A percentile compares a stretch with the other conserved stretches of the same genome.
These are phyloP conservation scores for Zaprionus vittiger DNA, from an alignment of 1,140 invertebrate species.

Conservation along the genomic window DNA sequence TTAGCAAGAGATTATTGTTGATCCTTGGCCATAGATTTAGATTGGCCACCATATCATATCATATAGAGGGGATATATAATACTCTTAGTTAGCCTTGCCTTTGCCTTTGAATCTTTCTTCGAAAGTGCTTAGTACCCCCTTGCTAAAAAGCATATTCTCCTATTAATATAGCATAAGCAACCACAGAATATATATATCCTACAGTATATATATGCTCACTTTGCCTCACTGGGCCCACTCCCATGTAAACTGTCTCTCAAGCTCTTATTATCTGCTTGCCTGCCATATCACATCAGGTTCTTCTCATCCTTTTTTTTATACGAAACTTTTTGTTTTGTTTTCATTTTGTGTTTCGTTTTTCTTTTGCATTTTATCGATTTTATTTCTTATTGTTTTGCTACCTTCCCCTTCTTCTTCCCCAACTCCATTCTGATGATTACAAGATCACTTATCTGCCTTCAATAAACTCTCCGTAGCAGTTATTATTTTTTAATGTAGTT, in stretches of 20 bases:
- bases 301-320: background rate
- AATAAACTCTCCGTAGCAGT: slow-evolving; percentile 77
- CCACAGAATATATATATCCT: too few relatives aligned
- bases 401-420: slow-evolving; percentile 5
- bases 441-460: slow-evolving; percentile 81
- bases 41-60: too few relatives aligned
- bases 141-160: background rate
- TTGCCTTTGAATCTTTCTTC: background rate
- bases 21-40: background rate
- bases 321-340: slow-evolving; percentile 64
- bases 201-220: too few relatives aligned
- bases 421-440: slow-evolving; percentile 61
- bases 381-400: slow-evolving; percentile 77
- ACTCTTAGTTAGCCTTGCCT: too few relatives aligned
- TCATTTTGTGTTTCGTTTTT: slow-evolving; percentile 29
- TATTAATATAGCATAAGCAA: too few relatives aligned
- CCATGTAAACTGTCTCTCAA: background rate
- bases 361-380: slow-evolving; percentile 63
- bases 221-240: too few relatives aligned
- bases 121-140: background rate
- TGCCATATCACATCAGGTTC: background rate
- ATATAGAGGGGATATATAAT: too few relatives aligned
- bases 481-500: slow-evolving; percentile 83
- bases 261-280: background rate
- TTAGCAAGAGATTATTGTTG: background rate